phyloP scores from a whole-genome alignment of 2,888 invertebrate species.

The Philereme vetulata region DNA sequence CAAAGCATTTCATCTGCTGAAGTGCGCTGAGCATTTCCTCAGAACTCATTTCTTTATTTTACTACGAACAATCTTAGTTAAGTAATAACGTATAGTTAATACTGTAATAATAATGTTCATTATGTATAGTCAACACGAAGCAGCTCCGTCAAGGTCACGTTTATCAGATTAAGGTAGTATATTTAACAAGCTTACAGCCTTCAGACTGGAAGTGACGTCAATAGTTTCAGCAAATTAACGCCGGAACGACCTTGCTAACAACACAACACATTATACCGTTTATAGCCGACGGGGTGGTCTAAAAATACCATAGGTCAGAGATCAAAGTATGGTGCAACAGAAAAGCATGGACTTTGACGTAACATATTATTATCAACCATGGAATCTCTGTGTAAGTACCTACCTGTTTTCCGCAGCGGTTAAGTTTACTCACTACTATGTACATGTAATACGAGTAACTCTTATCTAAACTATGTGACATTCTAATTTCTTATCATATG shows the following conservation, averaged over 20 bases:
- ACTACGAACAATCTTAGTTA: neutral
- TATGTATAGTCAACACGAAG: conserved; percentile 37
- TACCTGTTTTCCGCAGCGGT: no score
- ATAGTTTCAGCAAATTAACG: conserved; percentile 78
- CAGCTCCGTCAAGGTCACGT: conserved; percentile 49
- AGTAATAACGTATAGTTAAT: conserved; percentile 32
- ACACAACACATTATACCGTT: conserved; percentile 47
- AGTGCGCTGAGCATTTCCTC: conserved; percentile 38
- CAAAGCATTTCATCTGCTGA: conserved; percentile 51
- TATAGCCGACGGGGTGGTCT: conserved; percentile 56
- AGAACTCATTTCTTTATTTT: conserved; percentile 21
- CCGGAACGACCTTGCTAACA: conserved; percentile 64
- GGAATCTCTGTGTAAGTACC: neutral
- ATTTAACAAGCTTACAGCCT: conserved; percentile 65
- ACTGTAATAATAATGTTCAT: no score
- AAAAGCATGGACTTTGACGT: conserved; percentile 24
- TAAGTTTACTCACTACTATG: neutral
- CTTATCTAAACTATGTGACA: conserved; percentile 38
- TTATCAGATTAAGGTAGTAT: conserved; percentile 66
- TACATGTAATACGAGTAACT: no score
- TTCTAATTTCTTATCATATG: conserved; percentile 34
- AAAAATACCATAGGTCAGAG: conserved; percentile 78
- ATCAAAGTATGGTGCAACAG: conserved; percentile 53
- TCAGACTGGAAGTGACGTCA: conserved; percentile 72
- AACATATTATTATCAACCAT: conserved; percentile 15